Base-by-base conservation (phyloP, 2,797 vertebrate species). In the Glossophaga mutica region DNA sequence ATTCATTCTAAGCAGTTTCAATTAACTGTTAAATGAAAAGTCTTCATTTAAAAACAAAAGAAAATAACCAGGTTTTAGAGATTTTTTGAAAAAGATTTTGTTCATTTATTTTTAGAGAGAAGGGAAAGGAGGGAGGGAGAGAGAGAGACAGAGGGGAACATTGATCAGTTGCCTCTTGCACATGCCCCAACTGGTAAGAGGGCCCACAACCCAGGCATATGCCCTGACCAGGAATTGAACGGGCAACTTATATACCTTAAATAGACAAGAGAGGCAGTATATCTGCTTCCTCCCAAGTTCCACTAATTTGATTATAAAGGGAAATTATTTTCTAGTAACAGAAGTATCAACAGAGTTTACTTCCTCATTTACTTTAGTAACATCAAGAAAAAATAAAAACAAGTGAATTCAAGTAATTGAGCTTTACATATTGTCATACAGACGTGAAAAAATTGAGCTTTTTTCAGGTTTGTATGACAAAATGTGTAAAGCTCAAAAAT, bases 1-100 rank as follows among this genome's bases (percentile, higher is more conserved):
- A 91, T 89, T 93, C 1, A 82, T 74, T 88, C 52, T 91, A 87
- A 88, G 37, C 34, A 46, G 68, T 88, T 90, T 52, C 14, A 85
- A 79, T 32, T 68, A 87, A 62, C 19, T 46, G 14, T 44, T 68
- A 88, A 81, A 74, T 50, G 73, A 87, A 87, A 92, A 70, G 29
- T 77, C 42, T 94, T 70, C 89, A 82, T 90, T 91, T 79, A 88
- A 94, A 95, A 95, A 76, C 1, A 93, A 94, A 83, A 93, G 29
- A 34, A 68, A 37, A 67, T 62, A 59, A 59, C 71, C 26, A 87
- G 14, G 67, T 67, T 83, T 95, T 52, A 71, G 12, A 9, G 55
- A 87, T 79, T 24, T 21, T 65, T n/a, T 3, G 9, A 59, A 57
- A 59, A 32, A 59, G 57, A 65, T 16, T 32, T 62, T 62, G 12